Evolutionary conservation across 2,797 vertebrate genomes (phyloP), one percentile per base, ranked within the genome.

Genomic region (Danio tinwini): DNA sequence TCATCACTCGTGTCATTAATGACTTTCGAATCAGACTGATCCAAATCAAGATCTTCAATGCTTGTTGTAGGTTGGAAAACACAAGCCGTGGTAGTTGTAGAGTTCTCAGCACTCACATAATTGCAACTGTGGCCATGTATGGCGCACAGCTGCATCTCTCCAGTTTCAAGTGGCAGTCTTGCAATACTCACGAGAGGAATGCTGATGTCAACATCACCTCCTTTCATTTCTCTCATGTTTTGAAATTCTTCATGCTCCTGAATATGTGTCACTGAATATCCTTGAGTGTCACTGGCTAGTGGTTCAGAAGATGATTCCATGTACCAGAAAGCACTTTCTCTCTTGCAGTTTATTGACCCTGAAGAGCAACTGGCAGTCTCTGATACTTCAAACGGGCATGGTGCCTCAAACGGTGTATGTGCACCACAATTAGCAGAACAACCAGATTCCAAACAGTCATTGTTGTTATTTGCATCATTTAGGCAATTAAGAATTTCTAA

Each of bases 151-250:
- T 52, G 71, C 17, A 5, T 11, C 29, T 71, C 72, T 77, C 55
- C 59, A 29, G 76, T 81, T 84, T 81, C 69, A 77, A 77, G 62
- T 29, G 67, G 42, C 10, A 69, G 62, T 7, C 37, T 45, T 63
- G 61, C 21, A 29, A 56, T 56, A 64, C 67, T 73, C 50, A 64
- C 44, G 17, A 68, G 61, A 78, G 78, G 81, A 77, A 74, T 65
- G 50, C 63, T 19, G 39, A 45, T 55, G 53, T 80, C 55, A 39
- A 74, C 47, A 42, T 50, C 50, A 62, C 37, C 61, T 62, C 53
- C 72, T 63, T 68, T 55, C 44, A 40, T 74, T 74, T 45, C 49
- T 6, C 45, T 62, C 59, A 70, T 14, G 19, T 73, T 82, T 19
- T 59, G 53, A 52, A 74, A 47, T 61, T 78, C 56, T 65, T 55